phyloP scores from a whole-genome alignment of 1,140 invertebrate genomes.

The Matsumurasca onukii region DNA sequence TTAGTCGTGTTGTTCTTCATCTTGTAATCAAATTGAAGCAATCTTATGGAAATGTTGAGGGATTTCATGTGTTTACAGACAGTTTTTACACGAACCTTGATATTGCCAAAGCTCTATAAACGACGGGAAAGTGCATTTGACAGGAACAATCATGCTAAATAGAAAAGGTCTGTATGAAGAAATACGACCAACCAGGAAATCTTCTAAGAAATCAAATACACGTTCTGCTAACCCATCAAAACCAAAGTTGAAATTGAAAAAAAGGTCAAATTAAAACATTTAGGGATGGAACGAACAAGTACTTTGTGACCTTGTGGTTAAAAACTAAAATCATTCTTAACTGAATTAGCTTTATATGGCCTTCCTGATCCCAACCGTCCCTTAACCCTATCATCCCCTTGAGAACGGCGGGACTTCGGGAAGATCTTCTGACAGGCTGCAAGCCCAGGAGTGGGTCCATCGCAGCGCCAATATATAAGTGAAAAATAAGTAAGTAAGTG shows the following conservation, averaged over 20 bases:
- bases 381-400: no score
- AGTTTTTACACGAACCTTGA: slow-evolving; percentile 24
- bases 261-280: background rate
- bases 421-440: no score
- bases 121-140: slow-evolving; percentile 14
- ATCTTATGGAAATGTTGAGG: no score
- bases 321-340: no score
- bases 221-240: background rate
- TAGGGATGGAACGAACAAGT: background rate
- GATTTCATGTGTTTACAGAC: slow-evolving; percentile 13
- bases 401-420: no score
- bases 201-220: background rate
- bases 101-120: background rate
- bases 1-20: no score
- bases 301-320: background rate
- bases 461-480: no score
- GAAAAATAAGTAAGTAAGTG: background rate
- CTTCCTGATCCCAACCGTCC: no score
- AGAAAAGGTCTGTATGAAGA: slow-evolving; percentile 4
- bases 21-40: no score
- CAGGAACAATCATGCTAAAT: slow-evolving; percentile 4
- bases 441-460: no score
- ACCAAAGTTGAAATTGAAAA: background rate
- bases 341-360: no score
- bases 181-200: background rate